Conservation (phyloP, 2,888 invertebrate species). For the Eristalis intricaria region DNA sequence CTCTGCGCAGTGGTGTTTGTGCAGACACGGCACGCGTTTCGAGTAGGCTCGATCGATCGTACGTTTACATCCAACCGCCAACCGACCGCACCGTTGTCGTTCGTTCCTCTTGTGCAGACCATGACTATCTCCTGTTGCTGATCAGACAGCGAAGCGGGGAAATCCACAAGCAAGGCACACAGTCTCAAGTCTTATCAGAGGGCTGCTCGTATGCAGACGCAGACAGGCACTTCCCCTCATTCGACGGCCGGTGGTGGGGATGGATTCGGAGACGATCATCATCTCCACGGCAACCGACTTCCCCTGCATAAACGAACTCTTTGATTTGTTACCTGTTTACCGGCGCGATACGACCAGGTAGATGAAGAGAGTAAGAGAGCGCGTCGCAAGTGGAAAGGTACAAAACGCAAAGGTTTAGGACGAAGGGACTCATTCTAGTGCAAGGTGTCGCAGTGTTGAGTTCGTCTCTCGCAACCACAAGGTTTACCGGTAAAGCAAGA, state of each 20-base stretch:
- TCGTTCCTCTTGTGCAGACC: constrained; percentile 49
- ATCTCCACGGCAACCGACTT: constrained; percentile 41
- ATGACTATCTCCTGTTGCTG: constrained; percentile 33
- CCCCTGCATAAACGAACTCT: constrained; percentile 59
- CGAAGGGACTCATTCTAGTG: constrained; percentile 83
- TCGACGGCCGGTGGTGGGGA: constrained; percentile 28
- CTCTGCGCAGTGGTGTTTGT: constrained; percentile 14
- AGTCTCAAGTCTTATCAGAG: constrained; percentile 51
- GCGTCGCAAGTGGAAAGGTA: constrained; percentile 76
- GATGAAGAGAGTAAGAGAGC: constrained; percentile 64
- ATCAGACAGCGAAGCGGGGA: constrained; percentile 58
- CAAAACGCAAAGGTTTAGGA: constrained; percentile 82
- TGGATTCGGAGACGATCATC: constrained; percentile 37
- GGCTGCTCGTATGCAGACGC: constrained; percentile 18
- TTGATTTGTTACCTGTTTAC: constrained; percentile 65
- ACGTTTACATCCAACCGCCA: constrained; percentile 2
- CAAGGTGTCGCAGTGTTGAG: constrained; percentile 82
- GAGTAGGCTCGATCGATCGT: constrained; percentile 51
- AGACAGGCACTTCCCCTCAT: constrained; percentile 43
- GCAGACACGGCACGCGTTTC: constrained; percentile 68
- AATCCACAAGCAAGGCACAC: constrained; percentile 26
- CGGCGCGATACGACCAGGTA: constrained; percentile 23
- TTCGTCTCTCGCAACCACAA: constrained; percentile 73
- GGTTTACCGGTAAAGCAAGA: constrained; percentile 38
- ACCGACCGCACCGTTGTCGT: not conserved